Evolutionary conservation across 2,888 invertebrate genomes (phyloP).

Genomic region (Drosophila suboccidentalis): DNA sequence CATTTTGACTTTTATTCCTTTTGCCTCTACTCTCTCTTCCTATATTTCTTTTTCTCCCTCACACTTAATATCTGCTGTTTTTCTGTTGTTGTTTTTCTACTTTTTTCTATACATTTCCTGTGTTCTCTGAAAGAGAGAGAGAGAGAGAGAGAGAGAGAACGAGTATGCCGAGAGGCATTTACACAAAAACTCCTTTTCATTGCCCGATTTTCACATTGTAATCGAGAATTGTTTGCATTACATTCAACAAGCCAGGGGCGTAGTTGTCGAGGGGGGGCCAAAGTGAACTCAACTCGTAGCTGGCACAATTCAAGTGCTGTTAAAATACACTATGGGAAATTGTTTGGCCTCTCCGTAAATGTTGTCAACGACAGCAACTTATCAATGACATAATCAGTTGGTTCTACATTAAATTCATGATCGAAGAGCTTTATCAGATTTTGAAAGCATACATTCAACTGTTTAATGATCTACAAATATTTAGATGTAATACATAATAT

Average conservation of each 20-base stretch:
- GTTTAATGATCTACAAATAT: not conserved
- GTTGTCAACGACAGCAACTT: slow-evolving; percentile 26
- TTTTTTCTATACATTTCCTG: slow-evolving; percentile 35
- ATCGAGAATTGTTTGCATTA: slow-evolving; percentile 56
- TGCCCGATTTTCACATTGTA: slow-evolving; percentile 56
- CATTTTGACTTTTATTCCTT: slow-evolving; percentile 29
- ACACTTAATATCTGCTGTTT: not conserved
- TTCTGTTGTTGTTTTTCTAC: not conserved
- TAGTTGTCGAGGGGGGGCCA: not conserved
- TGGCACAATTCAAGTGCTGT: slow-evolving; percentile 27
- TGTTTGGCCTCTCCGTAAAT: not conserved
- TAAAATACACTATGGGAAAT: slow-evolving; percentile 43
- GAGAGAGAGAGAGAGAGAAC: not conserved
- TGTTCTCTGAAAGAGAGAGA: not conserved
- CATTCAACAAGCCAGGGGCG: slow-evolving; percentile 35
- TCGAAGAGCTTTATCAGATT: not conserved
- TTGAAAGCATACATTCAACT: not conserved
- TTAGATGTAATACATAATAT: too few relatives aligned
- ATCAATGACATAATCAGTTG: slow-evolving; percentile 30
- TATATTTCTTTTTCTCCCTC: not conserved
- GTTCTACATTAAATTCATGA: slow-evolving; percentile 10
- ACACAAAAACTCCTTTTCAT: slow-evolving; percentile 41
- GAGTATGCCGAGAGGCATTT: slow-evolving; percentile 15
- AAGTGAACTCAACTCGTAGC: not conserved
- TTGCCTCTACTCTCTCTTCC: not conserved